phyloP scores from a whole-genome alignment of 2,888 invertebrate genomes.

The Ferrisia virgata region DNA sequence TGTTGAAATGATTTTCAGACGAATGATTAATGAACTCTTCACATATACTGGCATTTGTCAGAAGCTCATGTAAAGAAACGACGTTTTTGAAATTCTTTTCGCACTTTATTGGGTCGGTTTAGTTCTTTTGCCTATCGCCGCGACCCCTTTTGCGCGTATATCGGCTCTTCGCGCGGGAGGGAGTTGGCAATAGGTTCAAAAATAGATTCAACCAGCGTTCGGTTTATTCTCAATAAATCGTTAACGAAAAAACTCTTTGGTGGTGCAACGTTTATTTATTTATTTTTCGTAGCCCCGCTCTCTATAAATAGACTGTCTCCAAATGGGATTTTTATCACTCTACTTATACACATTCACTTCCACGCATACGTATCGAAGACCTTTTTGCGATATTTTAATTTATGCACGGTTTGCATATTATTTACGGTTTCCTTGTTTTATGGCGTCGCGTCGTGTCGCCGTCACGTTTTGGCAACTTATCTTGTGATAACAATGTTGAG shows the following conservation, averaged over 20 bases:
- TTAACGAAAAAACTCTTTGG: conserved; percentile 34
- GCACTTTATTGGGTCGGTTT: conserved; percentile 26
- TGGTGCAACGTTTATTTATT: conserved; percentile 38
- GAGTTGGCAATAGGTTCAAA: conserved; percentile 26
- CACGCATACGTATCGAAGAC: background rate
- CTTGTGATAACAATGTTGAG: background rate
- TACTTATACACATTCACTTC: background rate
- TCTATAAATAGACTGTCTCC: conserved; percentile 38
- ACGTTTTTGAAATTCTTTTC: conserved; percentile 21
- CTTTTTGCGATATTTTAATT: conserved; percentile 3
- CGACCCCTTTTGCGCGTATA: background rate
- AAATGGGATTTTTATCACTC: conserved; percentile 20
- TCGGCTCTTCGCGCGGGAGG: background rate
- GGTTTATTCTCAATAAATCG: conserved; percentile 44
- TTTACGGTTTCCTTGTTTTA: conserved; percentile 1
- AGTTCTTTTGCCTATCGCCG: background rate
- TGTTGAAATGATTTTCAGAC: background rate
- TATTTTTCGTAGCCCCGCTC: conserved; percentile 18
- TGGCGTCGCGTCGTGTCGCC: background rate
- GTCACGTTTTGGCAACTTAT: background rate
- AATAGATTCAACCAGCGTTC: conserved; percentile 40
- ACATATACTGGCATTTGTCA: conserved; percentile 34
- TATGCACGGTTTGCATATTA: background rate
- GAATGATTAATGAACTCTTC: conserved; percentile 30
- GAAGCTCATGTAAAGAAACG: background rate